Conservation (phyloP, 2,113 vertebrate species). For the Cichladusa arquata region DNA sequence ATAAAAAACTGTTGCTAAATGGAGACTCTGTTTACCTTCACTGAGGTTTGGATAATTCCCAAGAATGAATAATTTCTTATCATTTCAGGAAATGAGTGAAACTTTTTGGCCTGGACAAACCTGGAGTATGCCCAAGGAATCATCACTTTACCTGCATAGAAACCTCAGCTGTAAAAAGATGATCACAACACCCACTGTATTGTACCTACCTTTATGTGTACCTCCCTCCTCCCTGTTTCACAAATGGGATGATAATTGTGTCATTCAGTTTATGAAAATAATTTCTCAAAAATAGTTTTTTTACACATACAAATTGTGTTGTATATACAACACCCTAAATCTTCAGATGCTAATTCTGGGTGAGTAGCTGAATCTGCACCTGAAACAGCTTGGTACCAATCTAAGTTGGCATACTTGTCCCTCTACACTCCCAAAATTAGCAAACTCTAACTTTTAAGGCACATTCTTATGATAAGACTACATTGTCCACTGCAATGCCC, state of each 20-base stretch:
- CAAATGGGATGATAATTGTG: fast-evolving
- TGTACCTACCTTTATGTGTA: background rate
- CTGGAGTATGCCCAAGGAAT: background rate
- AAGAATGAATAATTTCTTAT: background rate
- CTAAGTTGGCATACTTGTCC: background rate
- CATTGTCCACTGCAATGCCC: background rate
- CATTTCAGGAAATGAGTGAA: background rate
- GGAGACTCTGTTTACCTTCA: background rate
- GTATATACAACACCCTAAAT: background rate
- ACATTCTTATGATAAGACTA: background rate
- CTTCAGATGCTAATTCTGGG: background rate
- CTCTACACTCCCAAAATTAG: background rate
- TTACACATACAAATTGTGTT: background rate
- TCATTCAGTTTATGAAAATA: background rate
- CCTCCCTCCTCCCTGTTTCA: background rate
- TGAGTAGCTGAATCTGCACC: background rate
- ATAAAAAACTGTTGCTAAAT: background rate
- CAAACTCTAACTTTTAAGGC: background rate
- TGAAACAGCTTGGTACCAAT: background rate
- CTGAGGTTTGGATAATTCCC: background rate
- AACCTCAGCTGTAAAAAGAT: background rate
- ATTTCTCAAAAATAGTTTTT: background rate
- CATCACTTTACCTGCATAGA: background rate
- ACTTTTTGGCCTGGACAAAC: background rate
- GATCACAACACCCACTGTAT: background rate